phyloP scores from a whole-genome alignment of 2,797 vertebrate species.

The Hemitrygon akajei region DNA sequence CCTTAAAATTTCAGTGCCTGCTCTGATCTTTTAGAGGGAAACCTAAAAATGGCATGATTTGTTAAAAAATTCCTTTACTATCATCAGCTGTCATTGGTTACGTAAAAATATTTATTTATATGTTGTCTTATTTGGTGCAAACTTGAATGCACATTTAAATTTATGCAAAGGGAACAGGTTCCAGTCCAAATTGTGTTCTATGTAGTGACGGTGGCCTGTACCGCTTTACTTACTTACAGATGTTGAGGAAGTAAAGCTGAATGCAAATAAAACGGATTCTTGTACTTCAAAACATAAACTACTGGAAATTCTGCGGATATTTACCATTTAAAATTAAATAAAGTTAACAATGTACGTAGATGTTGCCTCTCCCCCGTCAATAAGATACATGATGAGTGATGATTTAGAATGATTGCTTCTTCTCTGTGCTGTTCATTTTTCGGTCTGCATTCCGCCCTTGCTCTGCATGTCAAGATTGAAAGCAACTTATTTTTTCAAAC shows the following conservation, averaged over 20 bases:
- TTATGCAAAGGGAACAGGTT: background rate
- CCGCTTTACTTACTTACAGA: background rate
- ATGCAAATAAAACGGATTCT: background rate
- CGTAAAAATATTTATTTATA: background rate
- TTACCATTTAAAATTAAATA: background rate
- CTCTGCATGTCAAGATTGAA: background rate
- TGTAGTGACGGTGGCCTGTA: background rate
- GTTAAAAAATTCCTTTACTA: background rate
- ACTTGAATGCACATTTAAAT: constrained; percentile 12
- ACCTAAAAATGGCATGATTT: background rate
- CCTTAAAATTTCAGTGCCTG: background rate
- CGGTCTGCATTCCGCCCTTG: background rate
- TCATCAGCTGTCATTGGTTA: background rate
- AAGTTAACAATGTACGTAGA: background rate
- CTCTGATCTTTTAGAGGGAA: too few relatives aligned
- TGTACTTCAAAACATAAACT: background rate
- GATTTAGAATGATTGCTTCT: background rate
- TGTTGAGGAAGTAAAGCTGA: background rate
- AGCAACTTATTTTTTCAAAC: background rate
- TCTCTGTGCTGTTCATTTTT: background rate
- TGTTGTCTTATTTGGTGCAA: background rate
- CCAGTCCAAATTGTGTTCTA: background rate
- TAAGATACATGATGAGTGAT: background rate
- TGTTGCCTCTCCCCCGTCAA: background rate
- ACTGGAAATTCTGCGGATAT: background rate